Base-by-base conservation (phyloP, 1,140 invertebrate genomes). In the Propsilocerus akamusi region DNA sequence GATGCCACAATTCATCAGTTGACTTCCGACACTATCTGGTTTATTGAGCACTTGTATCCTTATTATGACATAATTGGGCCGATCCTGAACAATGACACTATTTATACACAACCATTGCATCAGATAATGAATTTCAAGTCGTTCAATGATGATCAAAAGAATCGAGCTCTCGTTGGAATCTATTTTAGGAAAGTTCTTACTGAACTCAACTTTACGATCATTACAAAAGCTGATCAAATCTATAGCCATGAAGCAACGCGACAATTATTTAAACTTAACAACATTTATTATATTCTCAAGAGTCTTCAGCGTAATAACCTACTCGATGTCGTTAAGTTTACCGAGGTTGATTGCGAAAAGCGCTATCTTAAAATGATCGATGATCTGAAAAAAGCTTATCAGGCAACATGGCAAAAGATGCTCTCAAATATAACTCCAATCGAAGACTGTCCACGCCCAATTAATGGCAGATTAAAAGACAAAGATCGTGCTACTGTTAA, bases 1-100 rank as follows among this genome's bases (percentile, higher is more conserved):
- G 94, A 97, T 73, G 94, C 93, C 51, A 97, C 93, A 1, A 93
- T 97, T 22, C 92, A 95, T 63, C 90, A 97, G 68, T 70, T 94
- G 37, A 94, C 92, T 3, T 90, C 84, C 48, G 94, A 96, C 65
- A 88, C 94, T 48, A 76, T 93, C 34, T 81, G 90, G 53, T 86
- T 92, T 67, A 69, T 89, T 37, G 86, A 91, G 64, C 85, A 90
- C 58, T 68, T 93, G 47, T 74, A 81, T 12, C 80, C 83, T 51
- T 86, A 87, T 59, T 73, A 75, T 20, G 80, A 85, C 57, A 86
- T 80, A 5, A 79, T 87, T 46, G 83, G 71, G 55, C 55, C 75
- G 56, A 70, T 79, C 60, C 57, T 81, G 54, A 62, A 68, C 49
- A 66, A 80, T 65, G 80, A 84, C 59, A 61, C 69, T 7, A 66